Evolutionary conservation across 2,797 vertebrate genomes (phyloP), one percentile per base, ranked within the genome.

Genomic region (Odontamblyopus rebecca): DNA sequence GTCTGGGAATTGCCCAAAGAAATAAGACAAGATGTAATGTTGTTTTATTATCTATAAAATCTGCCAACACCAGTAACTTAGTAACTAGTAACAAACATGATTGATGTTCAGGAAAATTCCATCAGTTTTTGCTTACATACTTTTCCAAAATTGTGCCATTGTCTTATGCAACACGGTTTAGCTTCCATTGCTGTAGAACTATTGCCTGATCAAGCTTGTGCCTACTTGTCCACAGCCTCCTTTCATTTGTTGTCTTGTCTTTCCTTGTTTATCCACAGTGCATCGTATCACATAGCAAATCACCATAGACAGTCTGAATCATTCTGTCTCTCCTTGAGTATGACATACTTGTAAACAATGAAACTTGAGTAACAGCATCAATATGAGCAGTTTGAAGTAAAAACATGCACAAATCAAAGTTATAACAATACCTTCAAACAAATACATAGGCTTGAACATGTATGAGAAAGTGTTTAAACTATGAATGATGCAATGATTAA

Each of bases 261-360:
- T 9, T 29, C 26, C 41, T 12, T 8, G 29, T 50, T 44, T 64
- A 4, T 26, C 13, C 26, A 18, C 48, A 30, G 53, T 18, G 32
- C 29, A 50, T 64, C n/a, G n/a, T 27, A 53, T 67, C 8, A 4
- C 26, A 19, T 51, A 53, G 53, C 65, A 67, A 51, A 53, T 27
- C 29, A 16, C 27, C 6, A 53, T 27, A 53, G 65, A 67, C 65
- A 67, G 30, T 4, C 6, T 67, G 27, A 51, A 67, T 67, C 48
- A 30, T 67, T 5, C 16, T 11, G 27, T 4, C 29, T 19, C 3
- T 67, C 26, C 48, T 30, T n/a, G 16, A 53, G 15, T 30, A 32
- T 53, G 65, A 53, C 64, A 66, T 16, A 32, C 15, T 29, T 29
- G 64, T 51, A 66, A 66, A 66, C 48, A 67, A 32, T 30, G 48